These are phyloP conservation scores for Helarctos malayanus DNA, from an alignment of 2,797 vertebrate species.

Conservation along the genomic window DNA sequence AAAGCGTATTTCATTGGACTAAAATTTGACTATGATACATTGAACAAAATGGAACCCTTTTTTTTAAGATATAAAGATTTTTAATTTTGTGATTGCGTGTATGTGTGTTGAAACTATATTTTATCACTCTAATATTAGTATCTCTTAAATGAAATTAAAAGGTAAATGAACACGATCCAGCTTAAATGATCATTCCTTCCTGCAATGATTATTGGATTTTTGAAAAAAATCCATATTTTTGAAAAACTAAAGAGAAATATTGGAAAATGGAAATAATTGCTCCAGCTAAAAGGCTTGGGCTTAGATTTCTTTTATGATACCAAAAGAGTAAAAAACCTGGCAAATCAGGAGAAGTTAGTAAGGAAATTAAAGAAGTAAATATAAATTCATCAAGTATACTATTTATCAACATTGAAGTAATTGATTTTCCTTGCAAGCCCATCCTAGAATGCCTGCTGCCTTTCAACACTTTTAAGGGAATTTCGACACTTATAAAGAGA, in stretches of 20 bases:
- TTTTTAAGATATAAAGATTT: constrained; percentile 67
- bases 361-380: constrained; percentile 77
- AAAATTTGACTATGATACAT: constrained; percentile 60
- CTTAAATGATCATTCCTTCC: constrained; percentile 81
- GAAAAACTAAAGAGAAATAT: constrained; percentile 74
- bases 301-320: constrained; percentile 72
- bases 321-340: constrained; percentile 68
- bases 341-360: constrained; percentile 71
- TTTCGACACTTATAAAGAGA: constrained; percentile 82
- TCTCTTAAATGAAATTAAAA: constrained; percentile 82
- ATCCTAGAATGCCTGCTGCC: constrained; percentile 80
- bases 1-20: constrained; percentile 67
- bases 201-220: constrained; percentile 68
- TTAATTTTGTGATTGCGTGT: constrained; percentile 67
- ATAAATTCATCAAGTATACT: constrained; percentile 74
- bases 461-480: constrained; percentile 83
- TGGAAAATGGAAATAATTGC: constrained; percentile 77
- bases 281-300: constrained; percentile 51
- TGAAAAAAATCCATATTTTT: constrained; percentile 7
- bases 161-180: constrained; percentile 71
- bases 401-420: constrained; percentile 68
- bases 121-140: constrained; percentile 76
- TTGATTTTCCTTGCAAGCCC: constrained; percentile 76
- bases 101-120: constrained; percentile 77
- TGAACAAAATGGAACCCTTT: constrained; percentile 62